Conservation (phyloP, 2,888 invertebrate species). For the Rugalucina vietnamica region DNA sequence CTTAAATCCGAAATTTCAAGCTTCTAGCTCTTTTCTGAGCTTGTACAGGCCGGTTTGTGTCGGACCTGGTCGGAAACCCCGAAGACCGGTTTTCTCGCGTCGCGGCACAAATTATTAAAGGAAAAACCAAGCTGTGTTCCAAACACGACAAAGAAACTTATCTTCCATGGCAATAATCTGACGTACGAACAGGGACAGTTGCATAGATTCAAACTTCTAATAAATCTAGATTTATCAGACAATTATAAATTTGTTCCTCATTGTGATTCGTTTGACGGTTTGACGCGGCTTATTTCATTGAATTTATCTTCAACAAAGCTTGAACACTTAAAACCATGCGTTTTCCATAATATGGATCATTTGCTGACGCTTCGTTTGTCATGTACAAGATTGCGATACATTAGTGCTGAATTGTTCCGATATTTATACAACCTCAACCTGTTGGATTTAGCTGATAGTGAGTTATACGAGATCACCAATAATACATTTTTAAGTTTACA, state of each 20-base stretch:
- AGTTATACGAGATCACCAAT: background rate
- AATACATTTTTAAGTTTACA: background rate
- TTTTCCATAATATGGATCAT: background rate
- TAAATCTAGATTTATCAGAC: background rate
- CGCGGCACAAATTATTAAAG: no score
- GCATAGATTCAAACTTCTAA: background rate
- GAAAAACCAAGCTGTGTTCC: background rate
- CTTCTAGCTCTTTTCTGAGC: no score
- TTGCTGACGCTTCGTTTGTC: background rate
- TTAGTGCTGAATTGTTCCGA: background rate
- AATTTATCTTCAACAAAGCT: background rate
- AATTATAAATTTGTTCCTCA: background rate
- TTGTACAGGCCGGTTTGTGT: no score
- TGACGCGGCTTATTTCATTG: background rate
- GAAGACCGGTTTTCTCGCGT: no score
- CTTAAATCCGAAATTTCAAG: no score
- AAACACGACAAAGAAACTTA: background rate
- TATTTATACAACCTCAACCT: background rate
- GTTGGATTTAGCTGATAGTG: background rate
- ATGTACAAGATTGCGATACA: background rate
- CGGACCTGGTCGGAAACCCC: no score
- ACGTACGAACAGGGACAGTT: background rate
- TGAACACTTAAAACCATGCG: background rate
- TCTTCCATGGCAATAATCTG: background rate
- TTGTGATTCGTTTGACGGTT: background rate